A percentile compares a stretch with the other conserved stretches of the same genome.
Conservation (phyloP, 2,888 invertebrate species). For the Thalpophila matura region DNA sequence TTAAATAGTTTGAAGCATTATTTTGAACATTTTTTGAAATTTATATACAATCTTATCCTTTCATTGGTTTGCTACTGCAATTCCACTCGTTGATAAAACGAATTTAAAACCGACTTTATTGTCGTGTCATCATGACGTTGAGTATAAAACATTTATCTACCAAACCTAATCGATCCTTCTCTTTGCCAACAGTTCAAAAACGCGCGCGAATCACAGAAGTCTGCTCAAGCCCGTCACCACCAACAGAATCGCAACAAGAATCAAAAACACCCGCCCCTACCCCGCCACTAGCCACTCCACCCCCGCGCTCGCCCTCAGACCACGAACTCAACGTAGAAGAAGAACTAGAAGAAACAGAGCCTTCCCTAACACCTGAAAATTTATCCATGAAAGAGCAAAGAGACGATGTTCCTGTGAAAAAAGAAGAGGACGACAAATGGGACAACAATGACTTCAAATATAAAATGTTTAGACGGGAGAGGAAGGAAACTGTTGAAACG, state of each 20-base stretch:
- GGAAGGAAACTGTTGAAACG: constrained; percentile 75
- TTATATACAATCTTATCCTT: too few relatives aligned
- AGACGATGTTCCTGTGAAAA: constrained; percentile 86
- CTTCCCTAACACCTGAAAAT: constrained; percentile 94
- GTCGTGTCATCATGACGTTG: too few relatives aligned
- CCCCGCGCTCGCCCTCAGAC: constrained; percentile 87
- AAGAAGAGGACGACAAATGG: constrained; percentile 89
- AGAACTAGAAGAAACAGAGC: constrained; percentile 88
- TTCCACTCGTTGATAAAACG: too few relatives aligned
- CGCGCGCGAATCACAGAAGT: constrained; percentile 88
- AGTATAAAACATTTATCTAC: not conserved
- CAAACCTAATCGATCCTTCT: constrained; percentile 49
- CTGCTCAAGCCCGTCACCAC: constrained; percentile 85
- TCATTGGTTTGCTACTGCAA: too few relatives aligned
- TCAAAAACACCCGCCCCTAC: constrained; percentile 79
- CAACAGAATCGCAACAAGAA: constrained; percentile 75
- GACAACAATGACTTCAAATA: constrained; percentile 83
- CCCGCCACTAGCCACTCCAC: constrained; percentile 80
- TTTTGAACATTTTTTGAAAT: too few relatives aligned
- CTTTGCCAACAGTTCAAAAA: constrained; percentile 86
- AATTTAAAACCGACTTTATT: too few relatives aligned
- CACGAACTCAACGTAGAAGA: constrained; percentile 91
- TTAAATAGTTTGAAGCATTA: too few relatives aligned
- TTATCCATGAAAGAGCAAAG: constrained; percentile 94
- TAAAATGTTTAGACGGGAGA: constrained; percentile 79